phyloP scores from a whole-genome alignment of 2,113 vertebrate species.

The Nipponia nippon region DNA sequence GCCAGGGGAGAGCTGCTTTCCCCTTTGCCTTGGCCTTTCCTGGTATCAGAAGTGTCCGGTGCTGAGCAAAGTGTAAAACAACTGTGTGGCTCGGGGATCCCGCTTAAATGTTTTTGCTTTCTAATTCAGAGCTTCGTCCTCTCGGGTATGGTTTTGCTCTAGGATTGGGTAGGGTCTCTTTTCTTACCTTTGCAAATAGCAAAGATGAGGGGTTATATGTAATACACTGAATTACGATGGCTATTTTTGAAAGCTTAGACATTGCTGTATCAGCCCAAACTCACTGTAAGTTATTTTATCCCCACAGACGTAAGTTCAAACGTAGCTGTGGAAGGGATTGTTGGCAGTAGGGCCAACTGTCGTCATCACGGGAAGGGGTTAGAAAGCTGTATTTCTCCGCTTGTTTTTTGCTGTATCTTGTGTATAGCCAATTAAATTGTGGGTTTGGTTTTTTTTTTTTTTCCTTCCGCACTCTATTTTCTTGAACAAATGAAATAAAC shows the following conservation, averaged over 20 bases:
- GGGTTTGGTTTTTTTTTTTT: not conserved
- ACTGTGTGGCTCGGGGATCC: not conserved
- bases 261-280: not conserved
- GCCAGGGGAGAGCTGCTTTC: not conserved
- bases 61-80: not conserved
- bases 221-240: accelerated
- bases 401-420: not conserved
- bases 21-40: not conserved
- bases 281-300: not conserved
- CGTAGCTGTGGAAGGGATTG: not conserved
- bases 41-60: accelerated
- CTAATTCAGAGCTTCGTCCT: not conserved
- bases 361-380: accelerated
- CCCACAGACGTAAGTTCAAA: not conserved
- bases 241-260: not conserved
- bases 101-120: not conserved
- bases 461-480: not conserved
- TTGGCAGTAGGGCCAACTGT: not conserved
- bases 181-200: not conserved
- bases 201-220: not conserved
- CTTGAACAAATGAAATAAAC: not conserved
- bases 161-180: not conserved
- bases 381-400: not conserved
- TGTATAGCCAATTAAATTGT: not conserved
- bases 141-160: not conserved